Conservation (phyloP, 2,888 invertebrate species). For the Hirtodrosophila duncani region DNA sequence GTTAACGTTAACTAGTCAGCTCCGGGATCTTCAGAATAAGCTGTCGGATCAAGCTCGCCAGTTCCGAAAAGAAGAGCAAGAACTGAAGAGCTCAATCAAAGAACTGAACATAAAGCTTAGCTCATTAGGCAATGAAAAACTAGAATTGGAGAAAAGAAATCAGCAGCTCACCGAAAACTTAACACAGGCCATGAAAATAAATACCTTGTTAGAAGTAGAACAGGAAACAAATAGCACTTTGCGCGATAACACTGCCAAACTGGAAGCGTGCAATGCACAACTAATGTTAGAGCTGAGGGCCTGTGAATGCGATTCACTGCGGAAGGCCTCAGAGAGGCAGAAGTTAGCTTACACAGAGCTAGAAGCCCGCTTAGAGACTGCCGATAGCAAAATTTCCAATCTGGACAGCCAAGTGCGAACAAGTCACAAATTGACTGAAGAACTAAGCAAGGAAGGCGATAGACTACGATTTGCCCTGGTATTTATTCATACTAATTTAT, state of each 20-base stretch:
- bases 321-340: background rate
- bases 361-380: constrained; percentile 1
- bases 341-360: background rate
- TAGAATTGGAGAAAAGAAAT: constrained; percentile 26
- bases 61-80: constrained; percentile 34
- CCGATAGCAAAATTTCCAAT: background rate
- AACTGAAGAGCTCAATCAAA: constrained; percentile 36
- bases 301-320: background rate
- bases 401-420: background rate
- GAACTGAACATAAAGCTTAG: constrained; percentile 57
- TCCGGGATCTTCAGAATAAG: constrained; percentile 10
- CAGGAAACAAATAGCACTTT: background rate
- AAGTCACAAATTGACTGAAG: no score
- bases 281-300: constrained; percentile 14
- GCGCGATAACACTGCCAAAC: background rate
- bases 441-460: constrained; percentile 1
- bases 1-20: background rate
- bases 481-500: background rate
- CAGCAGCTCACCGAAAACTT: constrained; percentile 25
- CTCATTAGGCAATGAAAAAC: constrained; percentile 40
- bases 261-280: background rate
- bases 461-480: background rate
- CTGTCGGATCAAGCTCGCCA: constrained; percentile 28
- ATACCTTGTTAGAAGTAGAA: constrained; percentile 27
- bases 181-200: constrained; percentile 12